These are phyloP conservation scores for Chondrilla cf. caribensis DNA, from an alignment of 37 sponge, comb jelly and placozoan genomes.

Conservation along the genomic window DNA sequence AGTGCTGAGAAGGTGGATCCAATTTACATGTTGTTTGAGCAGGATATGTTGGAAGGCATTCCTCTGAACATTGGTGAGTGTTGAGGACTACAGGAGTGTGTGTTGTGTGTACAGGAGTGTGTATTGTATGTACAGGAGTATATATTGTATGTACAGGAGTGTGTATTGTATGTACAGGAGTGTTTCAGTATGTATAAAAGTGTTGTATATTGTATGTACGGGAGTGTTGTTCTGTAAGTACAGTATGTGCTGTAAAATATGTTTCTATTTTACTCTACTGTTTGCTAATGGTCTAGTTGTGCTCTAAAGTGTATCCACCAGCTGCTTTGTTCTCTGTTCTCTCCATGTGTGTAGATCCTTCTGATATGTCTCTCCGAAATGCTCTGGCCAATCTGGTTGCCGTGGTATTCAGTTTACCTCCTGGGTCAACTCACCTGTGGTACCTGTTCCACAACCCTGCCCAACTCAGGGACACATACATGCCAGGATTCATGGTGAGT, in stretches of 20 bases:
- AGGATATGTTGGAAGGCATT: background rate
- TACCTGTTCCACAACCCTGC: conserved; percentile 63
- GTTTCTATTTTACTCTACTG: too few relatives aligned
- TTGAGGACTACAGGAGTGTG: background rate
- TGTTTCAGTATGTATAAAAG: too few relatives aligned
- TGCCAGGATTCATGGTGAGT: conserved; percentile 81
- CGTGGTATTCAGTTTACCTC: conserved; percentile 61
- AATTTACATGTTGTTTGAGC: conserved; percentile 56
- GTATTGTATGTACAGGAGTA: too few relatives aligned
- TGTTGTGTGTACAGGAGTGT: too few relatives aligned
- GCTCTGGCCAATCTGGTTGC: conserved; percentile 74
- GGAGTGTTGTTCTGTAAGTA: too few relatives aligned
- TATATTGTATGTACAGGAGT: too few relatives aligned
- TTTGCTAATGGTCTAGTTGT: too few relatives aligned
- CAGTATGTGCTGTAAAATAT: too few relatives aligned
- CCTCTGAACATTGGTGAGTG: conserved; percentile 19
- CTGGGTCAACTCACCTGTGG: conserved; percentile 71
- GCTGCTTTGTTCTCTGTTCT: background rate
- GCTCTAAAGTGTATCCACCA: too few relatives aligned
- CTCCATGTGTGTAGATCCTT: conserved; percentile 47
- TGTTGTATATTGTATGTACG: too few relatives aligned
- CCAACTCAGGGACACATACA: conserved; percentile 53
- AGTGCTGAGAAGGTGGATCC: conserved; percentile 42
- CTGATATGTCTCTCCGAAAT: conserved; percentile 67
- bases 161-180: too few relatives aligned